Evolutionary conservation across 2,797 vertebrate genomes (phyloP), one percentile per base, ranked within the genome.

Genomic region (Cottoperca gobio): DNA sequence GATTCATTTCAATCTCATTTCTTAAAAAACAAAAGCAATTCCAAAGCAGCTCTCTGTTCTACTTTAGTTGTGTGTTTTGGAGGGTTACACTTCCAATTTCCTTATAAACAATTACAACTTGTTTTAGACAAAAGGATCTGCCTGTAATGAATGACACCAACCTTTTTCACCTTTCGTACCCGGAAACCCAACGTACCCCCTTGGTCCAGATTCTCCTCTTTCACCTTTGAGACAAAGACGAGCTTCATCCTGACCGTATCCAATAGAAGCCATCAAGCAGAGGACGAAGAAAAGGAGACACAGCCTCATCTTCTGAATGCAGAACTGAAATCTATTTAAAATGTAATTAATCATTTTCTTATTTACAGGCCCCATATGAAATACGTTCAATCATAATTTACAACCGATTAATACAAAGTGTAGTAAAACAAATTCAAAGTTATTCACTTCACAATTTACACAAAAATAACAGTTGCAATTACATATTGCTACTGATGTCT

Each of bases 261-360:
- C 57, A 54, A 14, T 26, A 66, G 23, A 5, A 67, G 21, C 57
- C 61, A 76, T 43, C 43, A 50, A 14, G 23, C 43, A 72, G 28
- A 67, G 6, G n/a, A 45, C 2, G 31, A 10, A 67, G 16, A 52
- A 0, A 90, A 77, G 26, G 11, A 24, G 53, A 67, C 12, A 37
- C 35, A 28, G 10, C 45, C 14, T 72, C 49, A 81, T 80, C 61
- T 33, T 72, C 57, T 54, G 1, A 28, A 17, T 10, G 43, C 9
- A 78, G 23, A 52, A n/a, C 4, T 33, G 16, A 53, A 66, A 59
- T 33, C 4, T 11, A 23, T 28, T 21, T 6, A 21, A 42, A 48
- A 55, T 12, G n/a, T 10, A 55, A 10, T 55, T 35, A 12, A 13
- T 33, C 2, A n/a, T 21, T 55, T 35, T 55, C 4, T 6, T 6